phyloP scores from a whole-genome alignment of 53 echinoderm and acorn worm species.

The Patiria pectinifera region DNA sequence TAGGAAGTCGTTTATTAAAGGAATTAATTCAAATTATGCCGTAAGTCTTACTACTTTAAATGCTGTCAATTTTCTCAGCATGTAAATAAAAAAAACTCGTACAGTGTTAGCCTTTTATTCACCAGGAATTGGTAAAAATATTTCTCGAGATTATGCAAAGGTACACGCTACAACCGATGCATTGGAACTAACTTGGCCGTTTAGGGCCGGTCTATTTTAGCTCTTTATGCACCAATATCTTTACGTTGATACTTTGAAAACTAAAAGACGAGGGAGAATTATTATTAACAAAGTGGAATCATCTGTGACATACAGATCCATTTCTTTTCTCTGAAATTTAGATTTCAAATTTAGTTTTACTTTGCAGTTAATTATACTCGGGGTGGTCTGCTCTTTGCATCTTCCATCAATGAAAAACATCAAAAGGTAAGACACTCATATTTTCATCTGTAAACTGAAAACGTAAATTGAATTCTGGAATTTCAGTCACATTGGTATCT shows the following conservation, averaged over 20 bases:
- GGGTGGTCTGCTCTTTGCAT: background rate
- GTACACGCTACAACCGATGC: too few species aligned
- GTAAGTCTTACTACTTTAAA: background rate
- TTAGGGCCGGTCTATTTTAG: too few species aligned
- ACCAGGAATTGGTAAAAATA: background rate
- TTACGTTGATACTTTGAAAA: too few species aligned
- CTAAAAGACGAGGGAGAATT: too few species aligned
- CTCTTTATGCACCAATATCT: too few species aligned
- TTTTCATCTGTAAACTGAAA: background rate
- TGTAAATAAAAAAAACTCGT: background rate
- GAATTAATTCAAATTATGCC: background rate
- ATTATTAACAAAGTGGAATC: too few species aligned
- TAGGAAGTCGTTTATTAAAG: constrained; percentile 15
- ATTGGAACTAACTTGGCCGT: too few species aligned
- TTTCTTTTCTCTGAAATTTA: too few species aligned
- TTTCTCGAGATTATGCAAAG: too few species aligned
- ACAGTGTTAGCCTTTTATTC: background rate
- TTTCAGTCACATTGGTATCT: background rate
- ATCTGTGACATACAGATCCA: too few species aligned
- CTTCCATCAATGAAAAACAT: background rate
- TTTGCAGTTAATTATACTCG: too few species aligned
- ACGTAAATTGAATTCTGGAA: background rate
- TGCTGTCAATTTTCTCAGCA: background rate
- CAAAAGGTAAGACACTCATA: background rate
- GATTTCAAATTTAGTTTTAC: too few species aligned